phyloP scores from a whole-genome alignment of 1,140 invertebrate species.

The Pentalonia nigronervosa region DNA sequence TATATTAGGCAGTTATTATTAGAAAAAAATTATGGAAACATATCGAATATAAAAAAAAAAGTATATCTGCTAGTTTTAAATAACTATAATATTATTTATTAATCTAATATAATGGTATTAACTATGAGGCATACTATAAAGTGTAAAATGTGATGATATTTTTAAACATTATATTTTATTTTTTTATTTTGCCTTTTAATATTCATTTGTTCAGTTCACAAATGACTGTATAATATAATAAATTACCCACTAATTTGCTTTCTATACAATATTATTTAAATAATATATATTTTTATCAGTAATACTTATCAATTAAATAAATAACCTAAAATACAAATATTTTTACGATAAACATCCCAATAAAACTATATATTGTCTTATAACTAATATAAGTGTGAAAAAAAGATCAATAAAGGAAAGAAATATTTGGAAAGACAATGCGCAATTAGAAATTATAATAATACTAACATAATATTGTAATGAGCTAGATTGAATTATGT shows the following conservation, averaged over 20 bases:
- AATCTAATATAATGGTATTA: too few species aligned
- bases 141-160: too few species aligned
- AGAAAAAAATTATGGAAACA: too few species aligned
- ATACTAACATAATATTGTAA: neutral
- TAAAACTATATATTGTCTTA: neutral
- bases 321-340: neutral
- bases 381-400: too few species aligned
- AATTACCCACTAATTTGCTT: neutral
- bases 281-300: neutral
- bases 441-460: neutral
- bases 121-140: too few species aligned
- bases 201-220: too few species aligned
- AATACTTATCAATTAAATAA: neutral
- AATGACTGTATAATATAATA: neutral
- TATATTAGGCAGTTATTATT: too few species aligned
- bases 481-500: neutral
- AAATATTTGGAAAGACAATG: neutral
- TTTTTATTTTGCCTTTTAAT: too few species aligned
- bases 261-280: neutral
- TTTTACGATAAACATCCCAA: neutral
- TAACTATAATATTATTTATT: too few species aligned
- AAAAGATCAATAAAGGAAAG: neutral
- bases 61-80: too few species aligned
- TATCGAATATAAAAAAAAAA: too few species aligned
- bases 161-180: too few species aligned